Base-by-base conservation (phyloP, 2,797 vertebrate genomes). In the Chrosomus eos region DNA sequence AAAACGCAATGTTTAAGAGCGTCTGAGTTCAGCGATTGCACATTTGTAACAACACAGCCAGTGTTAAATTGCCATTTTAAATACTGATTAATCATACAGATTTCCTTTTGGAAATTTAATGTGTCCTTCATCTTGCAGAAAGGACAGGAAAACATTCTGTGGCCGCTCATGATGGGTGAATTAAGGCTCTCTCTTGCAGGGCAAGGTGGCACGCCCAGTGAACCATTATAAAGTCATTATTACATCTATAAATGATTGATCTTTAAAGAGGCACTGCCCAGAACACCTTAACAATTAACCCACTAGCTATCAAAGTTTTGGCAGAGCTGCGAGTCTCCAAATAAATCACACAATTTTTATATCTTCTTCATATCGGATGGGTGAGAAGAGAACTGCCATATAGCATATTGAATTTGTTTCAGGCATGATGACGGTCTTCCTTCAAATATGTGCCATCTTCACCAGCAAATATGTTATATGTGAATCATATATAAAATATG, bases 151-250 rank as follows among this genome's bases (percentile, higher is more conserved):
- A 92, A 86, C 88, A 86, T 89, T 89, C 79, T 33, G 86, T 85
- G 82, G 81, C 88, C 82, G 84, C 85, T 87, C 85, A 81, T 91
- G 90, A 92, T 90, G 87, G 87, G 87, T 91, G 89, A 88, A 91
- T 90, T 94, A 92, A 93, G 93, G 73, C 23, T 73, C 89, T 86
- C 84, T 92, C 87, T 87, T 87, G 89, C 86, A 73, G 87, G 88
- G 88, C 83, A 90, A 86, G 86, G 89, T 93, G 90, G 85, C 87
- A 84, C 87, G 77, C 83, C 89, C 90, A 92, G 78, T 87, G 89
- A 94, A 90, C 93, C 94, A 94, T 96, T 94, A 95, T 93, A 95
- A 96, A 94, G 93, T 94, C 94, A 95, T 97, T 96, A 97, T 92
- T 93, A 88, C 85, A 91, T 86, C 91, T 93, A 90, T 92, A 92